Evolutionary conservation across 2,888 invertebrate genomes (phyloP).

Genomic region (Zygaena filipendulae): DNA sequence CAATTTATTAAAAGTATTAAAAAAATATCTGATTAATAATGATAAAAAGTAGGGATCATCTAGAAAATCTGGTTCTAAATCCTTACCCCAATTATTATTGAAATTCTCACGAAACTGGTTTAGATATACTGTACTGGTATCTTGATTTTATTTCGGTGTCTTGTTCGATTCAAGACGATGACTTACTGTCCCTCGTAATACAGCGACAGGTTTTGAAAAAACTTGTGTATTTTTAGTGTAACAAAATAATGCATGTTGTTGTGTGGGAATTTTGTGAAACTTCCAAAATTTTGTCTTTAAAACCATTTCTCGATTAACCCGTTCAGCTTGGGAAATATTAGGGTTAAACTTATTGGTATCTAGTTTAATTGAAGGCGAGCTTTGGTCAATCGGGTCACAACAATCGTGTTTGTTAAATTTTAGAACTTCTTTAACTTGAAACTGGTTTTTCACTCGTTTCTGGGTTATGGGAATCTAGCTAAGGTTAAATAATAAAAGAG

Average conservation of each 20-base stretch:
- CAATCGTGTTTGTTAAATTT: constrained; percentile 27
- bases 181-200: constrained; percentile 20
- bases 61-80: too few species aligned
- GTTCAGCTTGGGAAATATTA: constrained; percentile 21
- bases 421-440: too few species aligned
- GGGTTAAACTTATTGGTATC: constrained; percentile 21
- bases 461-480: too few species aligned
- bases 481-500: too few species aligned
- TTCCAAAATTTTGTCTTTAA: constrained; percentile 23
- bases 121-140: constrained; percentile 17
- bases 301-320: constrained; percentile 28
- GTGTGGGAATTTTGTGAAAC: constrained; percentile 31
- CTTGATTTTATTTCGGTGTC: constrained; percentile 25
- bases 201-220: constrained; percentile 36
- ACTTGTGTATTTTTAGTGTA: too few species aligned
- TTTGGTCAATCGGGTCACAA: constrained; percentile 21
- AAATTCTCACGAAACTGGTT: constrained; percentile 22
- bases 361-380: constrained; percentile 30
- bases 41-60: too few species aligned
- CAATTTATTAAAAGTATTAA: constrained; percentile 1
- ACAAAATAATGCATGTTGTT: constrained; percentile 14
- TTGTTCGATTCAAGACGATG: constrained; percentile 22
- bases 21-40: too few species aligned
- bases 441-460: too few species aligned
- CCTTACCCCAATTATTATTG: too few species aligned